Evolutionary conservation across 2,797 vertebrate species (phyloP).

Genomic region (Sylvia borin): DNA sequence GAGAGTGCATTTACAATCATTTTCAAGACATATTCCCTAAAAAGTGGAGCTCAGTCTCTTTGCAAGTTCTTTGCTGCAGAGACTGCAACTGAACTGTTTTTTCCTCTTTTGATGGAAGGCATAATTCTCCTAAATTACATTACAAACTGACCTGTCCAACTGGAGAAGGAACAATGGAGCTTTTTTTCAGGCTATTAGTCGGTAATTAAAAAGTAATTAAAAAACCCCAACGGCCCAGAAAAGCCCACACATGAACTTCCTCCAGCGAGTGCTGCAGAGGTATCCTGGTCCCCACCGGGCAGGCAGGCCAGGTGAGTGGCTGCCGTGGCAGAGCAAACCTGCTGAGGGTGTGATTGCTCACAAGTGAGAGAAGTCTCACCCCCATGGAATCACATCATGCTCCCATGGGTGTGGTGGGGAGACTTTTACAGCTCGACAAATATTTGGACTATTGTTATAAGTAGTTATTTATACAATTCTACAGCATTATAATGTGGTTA

Average conservation of each 20-base stretch:
- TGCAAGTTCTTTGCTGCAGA: neutral
- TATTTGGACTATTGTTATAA: neutral
- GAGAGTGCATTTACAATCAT: neutral
- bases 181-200: neutral
- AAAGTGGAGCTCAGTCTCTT: neutral
- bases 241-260: neutral
- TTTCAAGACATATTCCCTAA: neutral
- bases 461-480: neutral
- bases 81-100: neutral
- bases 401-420: neutral
- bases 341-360: neutral
- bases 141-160: neutral
- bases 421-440: conserved; percentile 6
- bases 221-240: too few species aligned
- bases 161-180: neutral
- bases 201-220: neutral
- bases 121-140: neutral
- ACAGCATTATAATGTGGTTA: neutral
- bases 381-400: neutral
- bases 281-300: neutral
- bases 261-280: neutral
- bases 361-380: neutral
- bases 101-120: neutral
- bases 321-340: neutral
- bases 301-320: neutral